Base-by-base conservation (phyloP, 2,797 vertebrate genomes). In the Xerus rutilus region DNA sequence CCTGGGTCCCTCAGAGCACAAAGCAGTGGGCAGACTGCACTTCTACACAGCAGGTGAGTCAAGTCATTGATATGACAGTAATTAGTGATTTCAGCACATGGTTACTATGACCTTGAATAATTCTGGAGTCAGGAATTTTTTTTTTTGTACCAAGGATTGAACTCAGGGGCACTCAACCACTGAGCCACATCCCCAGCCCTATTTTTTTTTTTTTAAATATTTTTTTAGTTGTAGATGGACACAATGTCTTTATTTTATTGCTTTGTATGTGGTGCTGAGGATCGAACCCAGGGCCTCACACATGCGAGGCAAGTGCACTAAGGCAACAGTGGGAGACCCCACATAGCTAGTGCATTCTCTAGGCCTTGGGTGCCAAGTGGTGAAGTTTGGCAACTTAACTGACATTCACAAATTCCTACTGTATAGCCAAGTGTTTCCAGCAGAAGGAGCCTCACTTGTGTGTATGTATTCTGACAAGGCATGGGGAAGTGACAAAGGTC, bases 401-500 rank as follows among this genome's bases (percentile, higher is more conserved):
- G 30, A 69, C 20, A 43, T 18, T 2, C 54, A 81, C 21, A 43
- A 49, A 82, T 64, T 57, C 59, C 73, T 52, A 45, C 7, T 7
- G 69, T 0, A 69, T 4, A 35, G 20, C 57, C 39, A 73, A 18
- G 54, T 87, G 54, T 83, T 78, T 81, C 49, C 35, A 15, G 74
- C 35, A 67, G 23, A 45, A 90, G 49, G 7, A 57, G 28, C 52
- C 47, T 47, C 30, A 6, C 52, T 17, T 54, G 35, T 78, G 65
- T 57, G 86, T 73, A 91, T 64, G 43, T 67, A 21, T n/a, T 54
- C 39, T 64, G 76, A 83, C 76, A 59, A 93, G 47, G 76, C 62
- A 23, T 17, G 30, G 30, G 45, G 72, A 32, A 49, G 43, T 10
- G 14, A 64, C 49, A 49, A 65, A 78, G 39, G 64, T 45, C 43